Evolutionary conservation across 2,888 invertebrate species (phyloP).

Genomic region (Odontocolon sp.): DNA sequence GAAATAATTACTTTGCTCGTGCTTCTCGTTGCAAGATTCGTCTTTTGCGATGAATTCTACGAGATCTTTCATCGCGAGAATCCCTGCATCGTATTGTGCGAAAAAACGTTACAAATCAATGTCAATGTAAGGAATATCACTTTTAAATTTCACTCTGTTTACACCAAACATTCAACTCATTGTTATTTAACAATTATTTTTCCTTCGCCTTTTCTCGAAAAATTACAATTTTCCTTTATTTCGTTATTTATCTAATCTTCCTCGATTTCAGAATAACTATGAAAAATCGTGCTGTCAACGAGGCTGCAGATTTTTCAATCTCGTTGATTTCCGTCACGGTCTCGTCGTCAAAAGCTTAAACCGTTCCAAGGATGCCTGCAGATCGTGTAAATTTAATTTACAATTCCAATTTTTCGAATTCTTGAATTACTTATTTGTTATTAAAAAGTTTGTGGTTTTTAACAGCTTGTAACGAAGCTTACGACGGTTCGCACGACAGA

Average conservation of each 20-base stretch:
- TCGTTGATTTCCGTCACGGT: conserved; percentile 72
- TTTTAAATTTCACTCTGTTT: conserved; percentile 3
- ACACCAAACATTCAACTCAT: conserved; percentile 12
- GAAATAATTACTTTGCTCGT: conserved; percentile 60
- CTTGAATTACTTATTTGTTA: background rate
- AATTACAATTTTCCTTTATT: background rate
- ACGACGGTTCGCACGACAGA: conserved; percentile 67
- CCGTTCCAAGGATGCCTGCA: conserved; percentile 74
- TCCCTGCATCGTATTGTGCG: conserved; percentile 73
- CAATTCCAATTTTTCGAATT: background rate
- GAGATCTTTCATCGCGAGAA: conserved; percentile 69
- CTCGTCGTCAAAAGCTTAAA: conserved; percentile 70
- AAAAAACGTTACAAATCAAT: conserved; percentile 67
- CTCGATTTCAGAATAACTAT: conserved; percentile 67
- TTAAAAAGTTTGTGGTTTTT: conserved; percentile 1
- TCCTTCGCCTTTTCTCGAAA: background rate
- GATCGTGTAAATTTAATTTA: conserved; percentile 70
- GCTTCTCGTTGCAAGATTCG: conserved; percentile 47
- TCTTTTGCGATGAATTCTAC: conserved; percentile 66
- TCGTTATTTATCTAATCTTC: background rate
- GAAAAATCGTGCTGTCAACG: conserved; percentile 76
- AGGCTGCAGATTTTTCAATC: conserved; percentile 79
- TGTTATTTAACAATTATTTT: background rate
- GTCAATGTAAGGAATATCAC: conserved; percentile 67
- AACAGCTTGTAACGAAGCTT: conserved; percentile 78